Base-by-base conservation (phyloP, 1,140 invertebrate genomes). In the Lethrus apterus region DNA sequence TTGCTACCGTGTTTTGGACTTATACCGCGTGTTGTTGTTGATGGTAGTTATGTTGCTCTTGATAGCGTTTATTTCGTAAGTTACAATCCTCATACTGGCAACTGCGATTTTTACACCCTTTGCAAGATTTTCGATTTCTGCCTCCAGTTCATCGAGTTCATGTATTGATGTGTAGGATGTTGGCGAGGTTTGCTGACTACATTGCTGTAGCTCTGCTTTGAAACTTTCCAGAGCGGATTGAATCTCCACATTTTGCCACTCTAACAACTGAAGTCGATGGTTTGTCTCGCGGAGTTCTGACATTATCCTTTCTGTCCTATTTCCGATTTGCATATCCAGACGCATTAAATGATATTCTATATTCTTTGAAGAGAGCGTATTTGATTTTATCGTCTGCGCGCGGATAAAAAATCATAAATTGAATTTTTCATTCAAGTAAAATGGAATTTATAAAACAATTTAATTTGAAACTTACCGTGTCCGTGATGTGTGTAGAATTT, bases 41-140 rank as follows among this genome's bases (percentile, higher is more conserved):
- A 55, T 13, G 10, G 5, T 2, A 8, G 36, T 33, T 7, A 54
- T 7, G 23, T 54, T 47, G 7, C 31, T 51, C 33, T 40, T 51
- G 10, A 54, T 13, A 11, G 4, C 13, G 11, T 8, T 19, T 13
- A 54, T 23, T 26, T 54, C 52, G 2, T 32, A 35, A 46, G 24
- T 51, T 15, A 54, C n/a, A 4, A 9, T 19, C 33, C 42, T 50
- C n/a, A 50, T 47, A 9, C 38, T 30, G 5, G 40, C 40, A 19
- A 54, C 30, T 13, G 44, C 30, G 9, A 54, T 24, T 30, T 54
- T 44, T 5, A 54, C 35, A n/a, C 48, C 48, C 20, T 47, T 54
- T 1, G 18, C n/a, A 10, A 52, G 29, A 17, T 48, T 40, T 4
- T 49, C 46, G 5, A 48, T 24, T 15, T 20, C 23, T n/a, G 19